Base-by-base conservation (phyloP, 2,888 invertebrate species). In the Meganola albula region DNA sequence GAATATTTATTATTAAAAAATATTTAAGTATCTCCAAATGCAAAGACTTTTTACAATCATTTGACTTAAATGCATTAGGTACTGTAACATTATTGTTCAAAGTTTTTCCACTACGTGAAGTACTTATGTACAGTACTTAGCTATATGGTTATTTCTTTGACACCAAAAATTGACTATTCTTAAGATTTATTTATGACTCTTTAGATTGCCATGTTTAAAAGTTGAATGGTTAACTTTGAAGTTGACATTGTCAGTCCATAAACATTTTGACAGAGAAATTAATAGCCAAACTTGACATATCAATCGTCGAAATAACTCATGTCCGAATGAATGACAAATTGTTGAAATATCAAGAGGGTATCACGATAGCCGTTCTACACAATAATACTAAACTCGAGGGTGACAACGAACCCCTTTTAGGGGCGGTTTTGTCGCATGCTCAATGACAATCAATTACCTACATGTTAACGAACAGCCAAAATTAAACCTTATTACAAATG, bases 291-390 rank as follows among this genome's bases (percentile, higher is more conserved):
- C 13, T 34, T 27, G 30, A 38, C 46, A 37, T 42, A 23, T 30
- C 33, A 32, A 44, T 40, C 45, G 45, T 40, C 44, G 37, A 45
- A 41, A 22, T 34, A 48, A 37, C 31, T 44, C 37, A 53, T 44
- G 39, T 44, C 8, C 43, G 42, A 40, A 51, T 44, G 44, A 53
- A 57, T 63, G 69, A 70, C 66, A 73, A 73, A 73, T 74, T 59
- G 67, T 63, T 48, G 44, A 53, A 61, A 72, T 66, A 75, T 77
- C 53, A 63, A 65, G 58, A 64, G 78, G 77, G 79, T 65, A 63
- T 37, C 53, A 60, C 64, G 35, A 52, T 54, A 52, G 49, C 48
- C 49, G 58, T 64, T n/a, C n/a, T n/a, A n/a, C 52, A 70, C 63
- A 68, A 60, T 50, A 62, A 49, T 65, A 63, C 64, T 53, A 53